Evolutionary conservation across 2,888 invertebrate genomes (phyloP).

Genomic region (Zootermopsis nevadensis): DNA sequence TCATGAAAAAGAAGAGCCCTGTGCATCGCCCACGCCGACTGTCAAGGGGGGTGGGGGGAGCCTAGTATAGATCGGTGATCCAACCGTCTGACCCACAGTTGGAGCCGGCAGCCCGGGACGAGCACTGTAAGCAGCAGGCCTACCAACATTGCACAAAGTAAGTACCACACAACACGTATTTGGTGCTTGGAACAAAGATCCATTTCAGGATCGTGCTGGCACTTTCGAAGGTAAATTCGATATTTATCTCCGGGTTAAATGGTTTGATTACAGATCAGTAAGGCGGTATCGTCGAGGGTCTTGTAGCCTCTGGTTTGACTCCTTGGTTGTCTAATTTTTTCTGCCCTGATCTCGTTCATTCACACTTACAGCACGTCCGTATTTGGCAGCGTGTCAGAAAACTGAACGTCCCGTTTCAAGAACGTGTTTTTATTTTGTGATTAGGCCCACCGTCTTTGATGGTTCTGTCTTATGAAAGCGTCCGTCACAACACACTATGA

Average conservation of each 20-base stretch:
- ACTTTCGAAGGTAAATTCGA: neutral
- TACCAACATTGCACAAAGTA: constrained; percentile 3
- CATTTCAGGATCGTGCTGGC: neutral
- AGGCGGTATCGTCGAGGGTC: neutral
- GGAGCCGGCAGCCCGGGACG: neutral
- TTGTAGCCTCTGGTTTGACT: too few relatives aligned
- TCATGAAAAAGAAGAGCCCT: too few relatives aligned
- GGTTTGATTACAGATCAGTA: neutral
- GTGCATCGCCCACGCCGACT: neutral
- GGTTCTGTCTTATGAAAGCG: too few relatives aligned
- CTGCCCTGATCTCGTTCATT: too few relatives aligned
- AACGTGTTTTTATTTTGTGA: too few relatives aligned
- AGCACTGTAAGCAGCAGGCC: constrained; percentile 13
- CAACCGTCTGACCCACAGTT: neutral
- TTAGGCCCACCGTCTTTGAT: too few relatives aligned
- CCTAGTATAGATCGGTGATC: neutral
- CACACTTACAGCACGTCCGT: too few relatives aligned
- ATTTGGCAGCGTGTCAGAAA: too few relatives aligned
- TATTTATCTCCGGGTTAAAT: neutral
- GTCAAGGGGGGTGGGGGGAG: neutral
- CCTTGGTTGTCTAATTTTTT: too few relatives aligned
- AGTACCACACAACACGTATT: neutral
- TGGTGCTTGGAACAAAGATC: too few relatives aligned
- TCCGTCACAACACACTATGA: too few relatives aligned
- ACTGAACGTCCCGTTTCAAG: too few relatives aligned